Base-by-base conservation (phyloP, 1,140 invertebrate genomes). In the Drosophila teissieri region DNA sequence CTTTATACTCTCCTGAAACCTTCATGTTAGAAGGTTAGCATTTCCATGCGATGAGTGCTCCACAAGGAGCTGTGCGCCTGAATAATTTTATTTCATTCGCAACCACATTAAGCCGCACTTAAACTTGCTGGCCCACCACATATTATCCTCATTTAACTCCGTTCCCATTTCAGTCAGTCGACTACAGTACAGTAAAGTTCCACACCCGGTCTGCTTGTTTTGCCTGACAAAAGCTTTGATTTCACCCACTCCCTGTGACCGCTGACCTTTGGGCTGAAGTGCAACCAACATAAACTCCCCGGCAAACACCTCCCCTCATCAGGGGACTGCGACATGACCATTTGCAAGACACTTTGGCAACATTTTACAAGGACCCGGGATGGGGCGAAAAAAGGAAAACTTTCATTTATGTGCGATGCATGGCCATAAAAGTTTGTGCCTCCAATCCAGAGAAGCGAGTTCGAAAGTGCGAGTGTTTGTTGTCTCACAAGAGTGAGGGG, bases 361-460 rank as follows among this genome's bases (percentile, higher is more conserved):
- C 73, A 75, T 75, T 75, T 75, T 75, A 75, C 73, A 75, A 75
- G 73, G 52, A 75, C 40, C 63, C 44, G 36, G 63, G 34, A 60
- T 40, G 34, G 39, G 52, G 56, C 36, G n/a, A 46, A 61, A 78
- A 75, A 80, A 75, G 76, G 79, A 77, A 85, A 86, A 82, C 83
- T 83, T 86, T 88, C 83, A 86, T 86, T 86, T 86, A 86, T 86
- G 83, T 86, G 67, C 83, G 82, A 73, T 78, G 84, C 84, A 86
- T 74, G 84, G 75, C 72, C 83, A 86, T 88, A 86, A 86, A 86
- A 86, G 79, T 88, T 88, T 85, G 64, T 39, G 42, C 53, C 44
- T 56, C 60, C 60, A 63, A 69, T 54, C 56, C 42, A 37, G 42
- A 45, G 52, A 82, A 57, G 58, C 52, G 82, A 86, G 83, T 88